Conservation (phyloP, 2,113 vertebrate genomes). For the Siniperca knerii region DNA sequence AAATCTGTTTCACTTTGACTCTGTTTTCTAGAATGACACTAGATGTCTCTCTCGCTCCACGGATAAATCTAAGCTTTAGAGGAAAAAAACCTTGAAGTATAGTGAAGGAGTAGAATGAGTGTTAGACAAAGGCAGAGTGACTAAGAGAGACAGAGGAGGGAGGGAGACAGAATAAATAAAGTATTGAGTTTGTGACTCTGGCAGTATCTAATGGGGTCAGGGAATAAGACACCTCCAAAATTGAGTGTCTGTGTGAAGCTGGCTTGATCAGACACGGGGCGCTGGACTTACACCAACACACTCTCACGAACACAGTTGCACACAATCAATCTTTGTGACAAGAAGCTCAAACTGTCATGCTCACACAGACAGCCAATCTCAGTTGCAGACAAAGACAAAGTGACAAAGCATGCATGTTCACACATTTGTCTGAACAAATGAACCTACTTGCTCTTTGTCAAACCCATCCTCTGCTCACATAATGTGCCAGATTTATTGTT, state of each 20-base stretch:
- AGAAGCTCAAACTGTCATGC: constrained; percentile 73
- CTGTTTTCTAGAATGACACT: constrained; percentile 65
- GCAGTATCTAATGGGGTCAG: constrained; percentile 83
- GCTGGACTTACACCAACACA: constrained; percentile 62
- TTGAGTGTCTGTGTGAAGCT: constrained; percentile 81
- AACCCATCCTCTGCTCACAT: constrained; percentile 8
- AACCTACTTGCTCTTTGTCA: constrained; percentile 46
- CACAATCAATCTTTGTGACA: constrained; percentile 78
- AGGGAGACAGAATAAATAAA: constrained; percentile 82
- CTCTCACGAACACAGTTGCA: constrained; percentile 59
- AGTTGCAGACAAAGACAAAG: constrained; percentile 60
- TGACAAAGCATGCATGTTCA: constrained; percentile 58
- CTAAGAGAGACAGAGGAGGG: constrained; percentile 59
- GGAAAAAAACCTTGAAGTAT: constrained; percentile 30
- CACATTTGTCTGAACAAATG: constrained; percentile 64
- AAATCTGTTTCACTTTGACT: constrained; percentile 3
- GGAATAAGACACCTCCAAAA: constrained; percentile 83
- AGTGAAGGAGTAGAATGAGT: constrained; percentile 58
- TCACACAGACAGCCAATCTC: constrained; percentile 69
- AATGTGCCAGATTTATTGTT: constrained; percentile 14
- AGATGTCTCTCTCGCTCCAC: constrained; percentile 88
- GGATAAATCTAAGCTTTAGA: constrained; percentile 54
- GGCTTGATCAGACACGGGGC: constrained; percentile 76
- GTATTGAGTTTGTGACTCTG: constrained; percentile 82
- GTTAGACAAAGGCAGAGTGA: constrained; percentile 73